Conservation (phyloP, 1,140 invertebrate genomes). For the Kradibia gibbosae region DNA sequence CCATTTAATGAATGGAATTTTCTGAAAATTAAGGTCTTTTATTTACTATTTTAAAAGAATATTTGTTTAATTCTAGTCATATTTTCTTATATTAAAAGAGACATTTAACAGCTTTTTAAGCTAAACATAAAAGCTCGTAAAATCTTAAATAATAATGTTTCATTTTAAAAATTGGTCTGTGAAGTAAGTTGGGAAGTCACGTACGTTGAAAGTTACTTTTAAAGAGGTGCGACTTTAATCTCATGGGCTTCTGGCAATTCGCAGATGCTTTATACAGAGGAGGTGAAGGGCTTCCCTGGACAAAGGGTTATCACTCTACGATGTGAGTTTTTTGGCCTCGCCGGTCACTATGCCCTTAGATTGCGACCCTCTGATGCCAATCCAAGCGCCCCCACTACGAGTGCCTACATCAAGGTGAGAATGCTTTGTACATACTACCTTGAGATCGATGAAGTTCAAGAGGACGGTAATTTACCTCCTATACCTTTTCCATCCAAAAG, state of each 20-base stretch:
- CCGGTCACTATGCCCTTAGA: slow-evolving; percentile 82
- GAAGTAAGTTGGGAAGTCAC: background rate
- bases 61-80: no score
- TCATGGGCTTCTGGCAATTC: slow-evolving; percentile 37
- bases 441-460: background rate
- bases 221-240: background rate
- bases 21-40: no score
- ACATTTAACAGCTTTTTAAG: no score
- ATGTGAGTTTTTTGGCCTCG: slow-evolving; percentile 84
- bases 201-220: background rate
- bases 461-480: slow-evolving; percentile 26
- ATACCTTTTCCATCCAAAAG: no score
- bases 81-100: no score
- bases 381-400: slow-evolving; percentile 74
- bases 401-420: slow-evolving; percentile 79
- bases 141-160: no score
- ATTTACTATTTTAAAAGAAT: no score
- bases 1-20: no score
- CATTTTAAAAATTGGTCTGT: no score
- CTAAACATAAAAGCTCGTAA: no score
- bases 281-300: slow-evolving; percentile 80
- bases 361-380: slow-evolving; percentile 75
- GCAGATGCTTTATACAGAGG: slow-evolving; percentile 79
- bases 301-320: slow-evolving; percentile 77
- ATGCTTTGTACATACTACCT: background rate